These are phyloP conservation scores for Blennius ocellaris DNA, from an alignment of 2,113 vertebrate species.

Conservation along the genomic window DNA sequence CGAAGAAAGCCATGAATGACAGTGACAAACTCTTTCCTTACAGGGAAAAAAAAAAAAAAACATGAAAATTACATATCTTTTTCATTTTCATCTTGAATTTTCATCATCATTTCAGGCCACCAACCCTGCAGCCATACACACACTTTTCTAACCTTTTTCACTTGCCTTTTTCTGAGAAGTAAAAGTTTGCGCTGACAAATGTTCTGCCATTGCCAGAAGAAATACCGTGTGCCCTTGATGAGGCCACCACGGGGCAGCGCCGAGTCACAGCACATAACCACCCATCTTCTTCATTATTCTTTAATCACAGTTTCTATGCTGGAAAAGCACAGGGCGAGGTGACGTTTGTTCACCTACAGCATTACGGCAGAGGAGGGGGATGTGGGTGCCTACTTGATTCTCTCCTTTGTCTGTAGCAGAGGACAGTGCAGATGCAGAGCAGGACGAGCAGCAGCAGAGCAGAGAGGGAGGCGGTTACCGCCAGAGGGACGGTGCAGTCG, in stretches of 20 bases:
- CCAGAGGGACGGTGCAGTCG: constrained; percentile 57
- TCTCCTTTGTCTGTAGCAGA: constrained; percentile 68
- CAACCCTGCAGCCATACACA: constrained; percentile 16
- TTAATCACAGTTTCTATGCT: constrained; percentile 65
- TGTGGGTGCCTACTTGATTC: constrained; percentile 74
- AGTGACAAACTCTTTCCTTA: no score
- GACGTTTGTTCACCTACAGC: constrained; percentile 28
- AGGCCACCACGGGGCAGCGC: constrained; percentile 51
- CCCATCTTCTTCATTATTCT: constrained; percentile 70
- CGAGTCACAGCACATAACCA: constrained; percentile 52
- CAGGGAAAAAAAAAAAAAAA: no score
- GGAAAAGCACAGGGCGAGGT: constrained; percentile 11
- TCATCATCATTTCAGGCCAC: no score
- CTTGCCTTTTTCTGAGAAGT: constrained; percentile 29
- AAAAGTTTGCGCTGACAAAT: constrained; percentile 66
- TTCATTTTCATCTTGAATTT: no score
- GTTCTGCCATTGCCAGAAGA: constrained; percentile 68
- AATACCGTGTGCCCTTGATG: constrained; percentile 66
- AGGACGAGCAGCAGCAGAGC: constrained; percentile 67
- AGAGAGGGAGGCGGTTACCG: constrained; percentile 47
- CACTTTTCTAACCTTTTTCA: constrained; percentile 11
- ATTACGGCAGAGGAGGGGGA: constrained; percentile 31
- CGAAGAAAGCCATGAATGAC: no score
- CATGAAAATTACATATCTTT: no score
- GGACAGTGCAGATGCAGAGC: constrained; percentile 64